Base-by-base conservation (phyloP, 2,797 vertebrate genomes). In the Dermochelys coriacea region DNA sequence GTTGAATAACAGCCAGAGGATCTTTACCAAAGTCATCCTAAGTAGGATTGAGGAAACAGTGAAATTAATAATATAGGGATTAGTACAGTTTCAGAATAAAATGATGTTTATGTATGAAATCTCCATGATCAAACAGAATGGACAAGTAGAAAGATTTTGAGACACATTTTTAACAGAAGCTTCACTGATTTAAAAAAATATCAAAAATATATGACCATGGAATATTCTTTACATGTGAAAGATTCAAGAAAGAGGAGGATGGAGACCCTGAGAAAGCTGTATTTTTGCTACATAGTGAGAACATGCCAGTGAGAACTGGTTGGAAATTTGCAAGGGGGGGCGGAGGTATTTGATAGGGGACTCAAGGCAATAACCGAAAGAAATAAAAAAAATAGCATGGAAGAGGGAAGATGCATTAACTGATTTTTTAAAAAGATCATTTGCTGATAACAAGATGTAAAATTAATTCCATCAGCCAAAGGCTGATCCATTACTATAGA, bases 1-100 rank as follows among this genome's bases (percentile, higher is more conserved):
- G 82, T 87, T 96, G 94, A 97, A 61, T 93, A 97, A 86, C 91
- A 97, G 96, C 93, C 93, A 95, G 87, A 92, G 93, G 89, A 97
- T 97, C 94, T 94, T 94, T 92, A 97, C 91, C 85, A 82, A 96
- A 97, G 94, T 92, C 93, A 93, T 82, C n/a, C 93, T 95, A 97
- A 98, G 91, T 7, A 95, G 96, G 94, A 97, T 95, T 97, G 96
- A 95, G 82, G 80, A 94, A 97, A 95, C 91, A 93, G 49, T 89
- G 90, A 95, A 94, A 97, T 94, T 96, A 96, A 93, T 96, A 96
- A 96, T 85, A 93, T 52, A 34, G 85, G 95, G 94, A 97, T 97
- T 97, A 96, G 84, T 19, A 57, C 54, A 71, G 79, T 93, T 96
- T 93, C 88, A 90, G 80, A 79, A 96, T 82, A 87, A 97, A 96